phyloP scores from a whole-genome alignment of 2,888 invertebrate genomes.

The Sipunculus nudus region DNA sequence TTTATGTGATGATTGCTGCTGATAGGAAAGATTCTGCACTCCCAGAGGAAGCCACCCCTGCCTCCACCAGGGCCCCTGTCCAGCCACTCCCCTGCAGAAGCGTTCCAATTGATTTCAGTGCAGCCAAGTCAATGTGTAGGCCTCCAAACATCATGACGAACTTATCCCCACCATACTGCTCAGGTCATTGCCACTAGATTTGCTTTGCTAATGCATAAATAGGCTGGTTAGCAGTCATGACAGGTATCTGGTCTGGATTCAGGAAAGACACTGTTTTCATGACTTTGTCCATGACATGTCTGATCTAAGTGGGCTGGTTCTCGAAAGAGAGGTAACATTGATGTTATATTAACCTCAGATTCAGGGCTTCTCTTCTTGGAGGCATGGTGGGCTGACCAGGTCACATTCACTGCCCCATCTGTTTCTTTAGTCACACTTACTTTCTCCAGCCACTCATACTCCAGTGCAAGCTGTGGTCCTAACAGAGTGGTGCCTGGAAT shows the following conservation, averaged over 20 bases:
- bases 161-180: slow-evolving; percentile 45
- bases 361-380: too few species aligned
- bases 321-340: slow-evolving; percentile 14
- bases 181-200: slow-evolving; percentile 49
- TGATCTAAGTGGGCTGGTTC: slow-evolving; percentile 20
- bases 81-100: slow-evolving; percentile 45
- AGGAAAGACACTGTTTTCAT: slow-evolving; percentile 24
- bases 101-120: slow-evolving; percentile 42
- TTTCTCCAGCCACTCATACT: slow-evolving; percentile 24
- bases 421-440: slow-evolving; percentile 7
- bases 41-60: slow-evolving; percentile 41
- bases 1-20: slow-evolving; percentile 34
- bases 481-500: not conserved
- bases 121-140: slow-evolving; percentile 53
- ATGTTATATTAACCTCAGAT: slow-evolving; percentile 16
- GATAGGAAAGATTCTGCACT: slow-evolving; percentile 42
- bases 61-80: slow-evolving; percentile 34
- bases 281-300: slow-evolving; percentile 26
- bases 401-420: slow-evolving; percentile 3
- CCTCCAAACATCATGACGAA: slow-evolving; percentile 51
- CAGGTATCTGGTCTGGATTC: slow-evolving; percentile 48
- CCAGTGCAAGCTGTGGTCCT: not conserved
- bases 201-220: slow-evolving; percentile 49
- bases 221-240: slow-evolving; percentile 46
- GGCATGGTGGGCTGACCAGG: slow-evolving; percentile 28